Evolutionary conservation across 2,113 vertebrate genomes (phyloP).

Genomic region (Alaudala cheleensis): DNA sequence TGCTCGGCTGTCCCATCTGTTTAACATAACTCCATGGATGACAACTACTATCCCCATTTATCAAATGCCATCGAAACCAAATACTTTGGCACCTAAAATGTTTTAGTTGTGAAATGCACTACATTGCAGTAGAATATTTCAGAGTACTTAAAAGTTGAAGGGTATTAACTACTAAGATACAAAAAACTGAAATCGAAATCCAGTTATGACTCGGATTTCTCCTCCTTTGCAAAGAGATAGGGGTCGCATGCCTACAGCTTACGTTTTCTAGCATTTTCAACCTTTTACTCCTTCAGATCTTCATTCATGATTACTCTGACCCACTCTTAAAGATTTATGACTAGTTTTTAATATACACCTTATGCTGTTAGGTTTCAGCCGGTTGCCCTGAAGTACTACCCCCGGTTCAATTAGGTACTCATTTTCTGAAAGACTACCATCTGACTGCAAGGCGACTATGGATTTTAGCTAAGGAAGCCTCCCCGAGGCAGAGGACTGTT

Average conservation of each 20-base stretch:
- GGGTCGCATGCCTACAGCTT: neutral
- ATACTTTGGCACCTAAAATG: neutral
- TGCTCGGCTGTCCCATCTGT: neutral
- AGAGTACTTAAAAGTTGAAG: neutral
- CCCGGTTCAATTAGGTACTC: neutral
- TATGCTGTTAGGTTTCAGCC: neutral
- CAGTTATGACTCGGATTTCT: neutral
- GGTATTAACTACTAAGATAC: neutral
- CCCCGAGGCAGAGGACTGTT: neutral
- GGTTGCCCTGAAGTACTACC: neutral
- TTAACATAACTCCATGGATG: neutral
- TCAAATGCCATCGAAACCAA: neutral
- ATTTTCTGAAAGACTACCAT: neutral
- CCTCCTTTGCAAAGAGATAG: neutral
- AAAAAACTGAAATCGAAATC: neutral
- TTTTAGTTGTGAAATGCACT: neutral
- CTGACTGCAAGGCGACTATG: neutral
- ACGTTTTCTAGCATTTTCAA: neutral
- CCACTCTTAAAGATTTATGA: neutral
- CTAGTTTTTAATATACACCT: neutral
- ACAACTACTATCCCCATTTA: slow-evolving; percentile 14
- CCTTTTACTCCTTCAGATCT: neutral
- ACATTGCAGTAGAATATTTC: neutral
- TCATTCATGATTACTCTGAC: neutral
- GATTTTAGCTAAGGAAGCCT: neutral